Evolutionary conservation across 2,797 vertebrate species (phyloP), one percentile per base, ranked within the genome.

Genomic region (Esox lucius): DNA sequence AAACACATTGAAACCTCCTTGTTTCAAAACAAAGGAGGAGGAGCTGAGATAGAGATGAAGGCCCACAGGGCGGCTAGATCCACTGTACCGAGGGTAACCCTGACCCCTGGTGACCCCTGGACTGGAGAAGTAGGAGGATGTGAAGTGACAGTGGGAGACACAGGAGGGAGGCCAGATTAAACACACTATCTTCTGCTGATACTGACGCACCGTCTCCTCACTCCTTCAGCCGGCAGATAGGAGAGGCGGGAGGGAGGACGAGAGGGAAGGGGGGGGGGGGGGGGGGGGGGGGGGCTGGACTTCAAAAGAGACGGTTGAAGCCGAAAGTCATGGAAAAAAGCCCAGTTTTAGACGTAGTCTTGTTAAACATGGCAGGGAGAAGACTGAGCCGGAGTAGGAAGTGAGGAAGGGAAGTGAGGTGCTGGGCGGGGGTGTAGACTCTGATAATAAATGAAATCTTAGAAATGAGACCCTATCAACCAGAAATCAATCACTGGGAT

Each of bases 401-500:
- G 42, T 9, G 42, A 46, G 42, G 6, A 8, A 7, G 42, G 42
- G 42, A 46, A 9, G 42, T 46, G 42, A 46, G 42, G 42, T 46
- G 42, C 42, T 9, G 75, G 75, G 68, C 8, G 53, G 19, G 53
- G n/a, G 53, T 22, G n/a, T 22, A 11, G 56, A 24, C 56, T 53
- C 51, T 59, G 56, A 59, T 59, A 59, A 59, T 59, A 59, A 59
- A 59, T 22, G n/a, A 22, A 8, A 95, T 95, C 95, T 95, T 88
- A 88, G 93, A 91, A 94, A 93, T 91, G 91, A 81, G 68, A 74
- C 80, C 86, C 69, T 95, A 95, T 96, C 95, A 94, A 90, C 70
- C 85, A 91, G 92, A 87, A 96, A 96, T 96, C 95, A 96, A 96
- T 96, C 95, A 96, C 93, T 92, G 88, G 91, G 88, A 90, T 91